phyloP scores from a whole-genome alignment of 1,140 invertebrate species.

The Drosophila bocqueti region DNA sequence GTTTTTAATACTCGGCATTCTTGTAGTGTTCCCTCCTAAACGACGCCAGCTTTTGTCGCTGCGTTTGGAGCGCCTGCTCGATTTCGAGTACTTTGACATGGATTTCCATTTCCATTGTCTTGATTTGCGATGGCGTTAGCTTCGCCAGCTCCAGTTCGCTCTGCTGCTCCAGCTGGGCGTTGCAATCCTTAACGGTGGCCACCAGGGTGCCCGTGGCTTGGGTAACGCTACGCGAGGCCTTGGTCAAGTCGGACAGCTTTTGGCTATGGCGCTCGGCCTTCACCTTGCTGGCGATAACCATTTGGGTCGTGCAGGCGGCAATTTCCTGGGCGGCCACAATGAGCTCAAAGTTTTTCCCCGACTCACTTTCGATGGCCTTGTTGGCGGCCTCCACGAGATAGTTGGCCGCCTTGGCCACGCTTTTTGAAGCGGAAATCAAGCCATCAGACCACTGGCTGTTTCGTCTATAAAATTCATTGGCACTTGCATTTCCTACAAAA shows the following conservation, averaged over 20 bases:
- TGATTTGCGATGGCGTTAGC: constrained; percentile 96
- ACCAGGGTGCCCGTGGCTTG: constrained; percentile 96
- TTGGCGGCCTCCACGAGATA: constrained; percentile 96
- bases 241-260: constrained; percentile 91
- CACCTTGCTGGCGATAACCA: constrained; percentile 97
- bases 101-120: constrained; percentile 97
- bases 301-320: constrained; percentile 97
- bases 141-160: constrained; percentile 96
- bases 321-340: constrained; percentile 99
- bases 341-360: constrained; percentile 90
- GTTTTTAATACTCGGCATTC: constrained; percentile 76
- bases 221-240: constrained; percentile 95
- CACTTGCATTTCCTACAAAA: constrained; percentile 89
- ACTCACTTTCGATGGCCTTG: constrained; percentile 94
- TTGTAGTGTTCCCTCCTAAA: constrained; percentile 96
- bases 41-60: constrained; percentile 92
- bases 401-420: constrained; percentile 97
- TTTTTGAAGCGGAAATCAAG: constrained; percentile 98
- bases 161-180: constrained; percentile 94
- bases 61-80: constrained; percentile 95
- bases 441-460: constrained; percentile 99
- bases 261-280: constrained; percentile 94
- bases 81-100: constrained; percentile 96
- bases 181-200: constrained; percentile 95
- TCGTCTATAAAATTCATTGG: constrained; percentile 98